Conservation (phyloP, 1,140 invertebrate species). For the Glomeris maerens region DNA sequence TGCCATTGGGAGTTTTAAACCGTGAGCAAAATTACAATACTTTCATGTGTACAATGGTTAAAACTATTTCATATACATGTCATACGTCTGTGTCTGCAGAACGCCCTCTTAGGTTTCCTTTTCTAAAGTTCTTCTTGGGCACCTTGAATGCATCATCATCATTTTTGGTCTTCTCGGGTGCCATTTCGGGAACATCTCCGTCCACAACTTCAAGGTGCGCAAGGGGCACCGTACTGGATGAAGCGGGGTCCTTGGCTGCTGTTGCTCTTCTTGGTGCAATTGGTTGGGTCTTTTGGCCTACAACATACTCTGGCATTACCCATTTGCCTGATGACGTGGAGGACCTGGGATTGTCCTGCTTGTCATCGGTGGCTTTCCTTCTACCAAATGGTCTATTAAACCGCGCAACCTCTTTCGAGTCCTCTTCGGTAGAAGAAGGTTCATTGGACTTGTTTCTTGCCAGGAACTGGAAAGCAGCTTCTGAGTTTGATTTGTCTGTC, state of each 20-base stretch:
- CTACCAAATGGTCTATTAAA: not conserved
- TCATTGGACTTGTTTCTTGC: conserved; percentile 13
- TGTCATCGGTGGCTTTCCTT: not conserved
- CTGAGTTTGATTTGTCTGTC: conserved; percentile 18
- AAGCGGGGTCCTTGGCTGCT: not conserved
- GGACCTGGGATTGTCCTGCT: not conserved
- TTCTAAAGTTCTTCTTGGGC: too few species aligned
- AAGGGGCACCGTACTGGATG: not conserved
- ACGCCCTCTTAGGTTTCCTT: too few species aligned
- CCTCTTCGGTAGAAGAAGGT: too few species aligned
- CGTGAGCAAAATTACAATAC: too few species aligned
- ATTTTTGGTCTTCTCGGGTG: too few species aligned
- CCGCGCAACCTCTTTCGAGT: not conserved
- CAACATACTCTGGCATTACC: conserved; percentile 1
- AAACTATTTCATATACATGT: too few species aligned
- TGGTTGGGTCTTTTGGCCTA: conserved; percentile 3
- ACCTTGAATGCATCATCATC: too few species aligned
- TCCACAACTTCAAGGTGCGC: not conserved
- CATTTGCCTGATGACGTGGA: not conserved
- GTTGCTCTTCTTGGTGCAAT: not conserved
- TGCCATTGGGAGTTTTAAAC: too few species aligned
- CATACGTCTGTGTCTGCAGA: too few species aligned
- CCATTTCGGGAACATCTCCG: not conserved
- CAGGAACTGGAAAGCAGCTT: conserved; percentile 22
- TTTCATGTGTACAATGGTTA: too few species aligned